Base-by-base conservation (phyloP, 2,888 invertebrate species). In the Spisula subtruncata region DNA sequence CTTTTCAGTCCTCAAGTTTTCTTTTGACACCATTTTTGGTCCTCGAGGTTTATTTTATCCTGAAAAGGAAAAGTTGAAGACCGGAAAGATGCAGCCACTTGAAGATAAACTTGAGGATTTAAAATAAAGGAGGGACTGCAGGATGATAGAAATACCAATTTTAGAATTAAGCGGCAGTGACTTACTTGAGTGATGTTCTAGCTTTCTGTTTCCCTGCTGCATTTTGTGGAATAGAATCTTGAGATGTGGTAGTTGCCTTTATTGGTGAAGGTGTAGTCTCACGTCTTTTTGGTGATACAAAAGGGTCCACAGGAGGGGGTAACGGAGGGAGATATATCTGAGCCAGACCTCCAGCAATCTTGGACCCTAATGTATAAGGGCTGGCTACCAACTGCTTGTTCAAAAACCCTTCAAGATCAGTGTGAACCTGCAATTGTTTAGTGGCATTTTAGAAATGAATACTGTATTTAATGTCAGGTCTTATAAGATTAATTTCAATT, bases 281-380 rank as follows among this genome's bases (percentile, higher is more conserved):
- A 20, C 85, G 92, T 56, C 85, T 90, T 14, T 89, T 89, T 20
- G 93, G 86, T 41, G 92, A 86, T 46, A 92, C 86, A 79, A 90
- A 89, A 60, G 91, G 91, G 79, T 94, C 93, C 0, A 95, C 94
- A 12, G 96, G 95, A 16, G 95, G 95, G 0, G 95, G 95, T 6
- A 96, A 92, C 14, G 96, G 95, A 14, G 96, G 96, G 8, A 96
- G 94, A 86, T 96, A 96, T 82, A 95, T 94, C 5, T 80, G 81
- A 14, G 96, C 94, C 48, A 96, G 91, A 0, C 96, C 95, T 0
- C 85, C 91, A 12, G 96, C 96, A 25, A 96, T 93, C 85, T 95
- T 95, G 10, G 93, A 93, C 12, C 96, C 96, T 20, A 96, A 93
- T 32, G 95, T 94, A 41, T 86, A 88, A 4, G 95, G 95, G 18